Base-by-base conservation (phyloP, 2,113 vertebrate species). In the Sander lucioperca region DNA sequence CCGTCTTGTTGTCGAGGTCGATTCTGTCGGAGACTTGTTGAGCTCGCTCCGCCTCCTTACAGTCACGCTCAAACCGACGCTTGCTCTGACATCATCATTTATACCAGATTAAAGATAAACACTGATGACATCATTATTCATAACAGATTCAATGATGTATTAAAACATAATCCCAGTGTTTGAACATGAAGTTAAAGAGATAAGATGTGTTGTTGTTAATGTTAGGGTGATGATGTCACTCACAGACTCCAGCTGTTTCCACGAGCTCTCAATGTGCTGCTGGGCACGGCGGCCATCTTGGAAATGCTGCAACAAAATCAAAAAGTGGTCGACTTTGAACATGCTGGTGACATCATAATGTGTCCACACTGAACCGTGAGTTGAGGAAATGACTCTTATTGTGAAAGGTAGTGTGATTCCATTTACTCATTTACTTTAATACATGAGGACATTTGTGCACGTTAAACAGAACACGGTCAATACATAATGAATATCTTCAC, bases 171-270 rank as follows among this genome's bases (percentile, higher is more conserved):
- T 33, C 30, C 5, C 30, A 33, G 30, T 33, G 6, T 39, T 39
- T 39, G 36, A 39, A 8, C 36, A 39, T 8, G 36, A 39, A 39
- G 36, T 39, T 39, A 39, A 39, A 39, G 39, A 10, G 36, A 6
- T 33, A 33, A 33, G 5, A 33, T 33, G 8, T 39, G 36, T 39
- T 33, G 33, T 33, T 33, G 33, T 33, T 33, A 33, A 33, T 39
- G 7, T 39, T 9, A 39, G 36, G 36, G 36, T 39, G 39, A 10
- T 39, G 39, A 13, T 10, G 33, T 69, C 61, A 93, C 98, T 97
- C 90, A 99, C 98, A 6, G 97, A 96, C 86, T 99, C 98, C 1
- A 99, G 96, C 69, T 99, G 98, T 86, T 99, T 99, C 98, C 98
- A 99, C 80, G 97, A 98, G 27, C 95, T 97, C 91, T 99, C 98